These are phyloP conservation scores for Chaetodon auriga DNA, from an alignment of 2,113 vertebrate genomes.

Conservation along the genomic window DNA sequence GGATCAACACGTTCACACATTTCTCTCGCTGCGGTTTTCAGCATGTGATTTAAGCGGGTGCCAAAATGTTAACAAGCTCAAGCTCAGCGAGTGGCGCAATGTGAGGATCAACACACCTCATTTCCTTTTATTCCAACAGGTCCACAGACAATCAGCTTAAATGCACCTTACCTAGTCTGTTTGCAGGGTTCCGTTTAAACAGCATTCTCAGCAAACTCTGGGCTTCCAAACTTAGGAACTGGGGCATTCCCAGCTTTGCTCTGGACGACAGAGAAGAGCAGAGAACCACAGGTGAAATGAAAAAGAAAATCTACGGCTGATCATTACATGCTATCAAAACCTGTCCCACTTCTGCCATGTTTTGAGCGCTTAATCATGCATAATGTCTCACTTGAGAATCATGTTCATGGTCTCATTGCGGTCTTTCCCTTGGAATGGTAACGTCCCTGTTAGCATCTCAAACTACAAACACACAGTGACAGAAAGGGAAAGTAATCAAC, in stretches of 20 bases:
- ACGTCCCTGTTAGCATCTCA: constrained; percentile 97
- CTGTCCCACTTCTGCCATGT: not conserved
- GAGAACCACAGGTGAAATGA: constrained; percentile 16
- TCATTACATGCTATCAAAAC: not conserved
- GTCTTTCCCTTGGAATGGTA: constrained; percentile 98
- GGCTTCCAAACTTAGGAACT: constrained; percentile 96
- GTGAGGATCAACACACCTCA: not conserved
- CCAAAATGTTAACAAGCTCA: constrained; percentile 59
- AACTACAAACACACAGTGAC: constrained; percentile 82
- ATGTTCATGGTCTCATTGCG: constrained; percentile 99
- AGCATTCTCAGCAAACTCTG: constrained; percentile 97
- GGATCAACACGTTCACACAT: constrained; percentile 48
- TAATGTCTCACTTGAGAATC: constrained; percentile 95
- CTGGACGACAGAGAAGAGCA: constrained; percentile 74
- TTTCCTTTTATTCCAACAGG: constrained; percentile 2
- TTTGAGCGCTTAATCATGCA: not conserved
- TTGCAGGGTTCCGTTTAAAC: constrained; percentile 97
- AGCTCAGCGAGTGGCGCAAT: not conserved
- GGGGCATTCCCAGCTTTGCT: constrained; percentile 98
- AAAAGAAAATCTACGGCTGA: not conserved
- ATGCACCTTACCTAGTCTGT: constrained; percentile 91
- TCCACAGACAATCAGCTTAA: not conserved
- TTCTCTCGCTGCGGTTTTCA: constrained; percentile 21
- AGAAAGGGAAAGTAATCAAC: not conserved
- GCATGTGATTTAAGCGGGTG: constrained; percentile 25